phyloP scores from a whole-genome alignment of 37 sponge, comb jelly and placozoan genomes.

The Spongilla lacustris region DNA sequence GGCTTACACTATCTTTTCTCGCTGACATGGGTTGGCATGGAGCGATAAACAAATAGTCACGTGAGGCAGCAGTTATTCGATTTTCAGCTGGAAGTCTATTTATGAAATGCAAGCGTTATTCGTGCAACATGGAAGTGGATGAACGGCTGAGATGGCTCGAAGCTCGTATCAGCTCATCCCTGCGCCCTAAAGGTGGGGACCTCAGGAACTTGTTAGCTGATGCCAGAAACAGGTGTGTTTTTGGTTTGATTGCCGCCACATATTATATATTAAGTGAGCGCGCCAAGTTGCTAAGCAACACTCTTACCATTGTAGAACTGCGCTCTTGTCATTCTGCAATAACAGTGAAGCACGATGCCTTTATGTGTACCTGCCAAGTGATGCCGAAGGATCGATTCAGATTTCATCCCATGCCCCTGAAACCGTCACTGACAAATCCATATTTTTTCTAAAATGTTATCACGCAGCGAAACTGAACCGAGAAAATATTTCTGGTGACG shows the following conservation, averaged over 20 bases:
- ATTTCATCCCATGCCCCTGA: conserved; percentile 53
- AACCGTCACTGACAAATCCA: conserved; percentile 47
- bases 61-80: no score
- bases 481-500: conserved; percentile 77
- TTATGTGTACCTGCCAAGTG: conserved; percentile 42
- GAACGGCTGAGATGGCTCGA: conserved; percentile 90
- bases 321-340: conserved; percentile 83
- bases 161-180: conserved; percentile 79
- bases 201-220: conserved; percentile 53
- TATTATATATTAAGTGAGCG: background rate
- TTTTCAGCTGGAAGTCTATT: conserved; percentile 6
- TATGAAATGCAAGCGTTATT: background rate
- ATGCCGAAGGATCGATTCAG: background rate
- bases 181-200: conserved; percentile 76
- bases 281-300: background rate
- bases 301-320: conserved; percentile 33
- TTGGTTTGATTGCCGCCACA: background rate
- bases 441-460: conserved; percentile 85
- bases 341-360: conserved; percentile 75
- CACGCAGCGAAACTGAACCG: conserved; percentile 83
- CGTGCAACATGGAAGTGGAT: conserved; percentile 75
- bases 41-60: no score
- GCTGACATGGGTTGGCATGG: no score
- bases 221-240: conserved; percentile 53
- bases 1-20: no score